Conservation (phyloP, 2,888 invertebrate genomes). For the Ischnus inquisitorius region DNA sequence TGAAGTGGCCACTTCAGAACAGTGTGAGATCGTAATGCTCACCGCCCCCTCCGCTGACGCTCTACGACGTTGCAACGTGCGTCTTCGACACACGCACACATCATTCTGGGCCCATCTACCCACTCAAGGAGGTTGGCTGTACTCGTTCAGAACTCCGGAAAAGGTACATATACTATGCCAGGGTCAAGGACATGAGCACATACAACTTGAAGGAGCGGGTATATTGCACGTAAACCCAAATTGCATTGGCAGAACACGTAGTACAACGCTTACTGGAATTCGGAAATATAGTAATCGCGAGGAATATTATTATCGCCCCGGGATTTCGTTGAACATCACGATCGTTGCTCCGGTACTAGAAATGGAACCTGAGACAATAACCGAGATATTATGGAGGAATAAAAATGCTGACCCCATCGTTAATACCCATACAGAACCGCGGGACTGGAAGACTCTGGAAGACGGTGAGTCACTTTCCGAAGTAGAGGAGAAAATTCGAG, state of each 20-base stretch:
- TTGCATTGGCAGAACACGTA: slow-evolving; percentile 6
- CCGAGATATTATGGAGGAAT: neutral
- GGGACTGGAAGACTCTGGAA: neutral
- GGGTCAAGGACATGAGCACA: neutral
- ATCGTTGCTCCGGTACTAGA: neutral
- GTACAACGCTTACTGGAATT: neutral
- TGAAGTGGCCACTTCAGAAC: neutral
- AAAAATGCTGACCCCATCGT: neutral
- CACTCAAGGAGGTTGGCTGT: slow-evolving; percentile 4
- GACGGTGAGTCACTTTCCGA: neutral
- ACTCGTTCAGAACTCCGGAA: neutral
- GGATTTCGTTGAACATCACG: neutral
- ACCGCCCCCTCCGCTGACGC: neutral
- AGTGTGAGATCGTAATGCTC: slow-evolving; percentile 5
- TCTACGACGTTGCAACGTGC: neutral
- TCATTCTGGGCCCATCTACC: slow-evolving; percentile 15
- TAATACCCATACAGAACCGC: neutral
- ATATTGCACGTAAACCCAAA: slow-evolving; percentile 4
- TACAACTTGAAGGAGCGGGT: neutral
- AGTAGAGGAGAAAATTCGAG: too few relatives aligned
- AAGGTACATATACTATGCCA: neutral
- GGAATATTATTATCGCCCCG: slow-evolving; percentile 10
- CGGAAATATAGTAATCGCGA: neutral
- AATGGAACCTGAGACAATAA: neutral
- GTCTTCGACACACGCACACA: neutral